phyloP scores from a whole-genome alignment of 2,888 invertebrate genomes.

The Xanthia icteritia region DNA sequence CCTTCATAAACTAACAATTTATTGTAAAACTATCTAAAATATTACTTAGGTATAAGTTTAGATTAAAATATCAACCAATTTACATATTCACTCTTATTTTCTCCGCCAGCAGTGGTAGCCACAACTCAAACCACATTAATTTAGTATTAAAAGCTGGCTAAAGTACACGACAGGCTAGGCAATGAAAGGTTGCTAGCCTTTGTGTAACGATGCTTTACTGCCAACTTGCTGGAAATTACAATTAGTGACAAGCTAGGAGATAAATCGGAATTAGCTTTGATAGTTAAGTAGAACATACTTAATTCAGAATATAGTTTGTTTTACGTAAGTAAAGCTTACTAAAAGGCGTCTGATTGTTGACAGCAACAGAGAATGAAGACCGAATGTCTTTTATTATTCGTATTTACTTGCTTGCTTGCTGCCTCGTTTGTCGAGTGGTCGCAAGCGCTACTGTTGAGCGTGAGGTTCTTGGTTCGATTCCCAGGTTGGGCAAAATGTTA shows the following conservation, averaged over 20 bases:
- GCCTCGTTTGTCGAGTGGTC: too few relatives aligned
- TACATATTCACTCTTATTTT: slow-evolving; percentile 54
- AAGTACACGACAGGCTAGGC: slow-evolving; percentile 23
- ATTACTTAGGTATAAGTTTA: neutral
- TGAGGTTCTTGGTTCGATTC: too few relatives aligned
- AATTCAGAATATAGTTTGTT: neutral
- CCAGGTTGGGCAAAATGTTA: too few relatives aligned
- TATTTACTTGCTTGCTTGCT: neutral
- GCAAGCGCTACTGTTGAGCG: too few relatives aligned
- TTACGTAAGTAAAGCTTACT: neutral
- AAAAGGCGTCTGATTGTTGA: neutral
- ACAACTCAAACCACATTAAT: slow-evolving; percentile 43
- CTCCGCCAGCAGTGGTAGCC: slow-evolving; percentile 12
- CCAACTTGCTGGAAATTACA: slow-evolving; percentile 33
- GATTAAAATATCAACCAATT: slow-evolving; percentile 40
- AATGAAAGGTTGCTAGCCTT: slow-evolving; percentile 18
- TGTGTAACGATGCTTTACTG: slow-evolving; percentile 36
- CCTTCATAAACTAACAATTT: neutral
- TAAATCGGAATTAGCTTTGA: slow-evolving; percentile 31
- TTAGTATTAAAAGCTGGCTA: slow-evolving; percentile 24
- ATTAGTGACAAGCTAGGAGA: slow-evolving; percentile 15
- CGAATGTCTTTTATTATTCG: neutral
- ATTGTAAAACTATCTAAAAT: neutral
- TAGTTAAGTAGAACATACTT: neutral
- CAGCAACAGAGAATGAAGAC: neutral